phyloP scores from a whole-genome alignment of 2,113 vertebrate genomes.

The Cavia aperea region DNA sequence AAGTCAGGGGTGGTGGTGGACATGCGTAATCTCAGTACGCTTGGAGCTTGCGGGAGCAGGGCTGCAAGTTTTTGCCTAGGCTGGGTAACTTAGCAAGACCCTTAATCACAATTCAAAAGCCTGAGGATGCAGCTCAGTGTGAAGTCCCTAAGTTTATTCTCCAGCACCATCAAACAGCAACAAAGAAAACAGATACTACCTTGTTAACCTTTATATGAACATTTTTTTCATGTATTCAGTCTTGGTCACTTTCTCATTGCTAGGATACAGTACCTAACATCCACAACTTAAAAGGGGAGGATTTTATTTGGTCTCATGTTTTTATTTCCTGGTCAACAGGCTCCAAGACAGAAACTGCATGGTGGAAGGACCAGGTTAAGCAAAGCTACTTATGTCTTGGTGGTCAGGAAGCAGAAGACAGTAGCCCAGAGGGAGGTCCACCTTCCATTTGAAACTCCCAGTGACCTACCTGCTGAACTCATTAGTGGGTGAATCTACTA shows the following conservation, averaged over 20 bases:
- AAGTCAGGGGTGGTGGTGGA: neutral
- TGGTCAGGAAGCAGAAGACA: neutral
- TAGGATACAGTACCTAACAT: neutral
- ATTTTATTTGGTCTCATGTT: neutral
- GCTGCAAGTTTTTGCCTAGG: neutral
- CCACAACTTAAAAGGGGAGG: neutral
- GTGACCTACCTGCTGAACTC: neutral
- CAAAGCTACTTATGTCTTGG: neutral
- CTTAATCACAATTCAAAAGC: neutral
- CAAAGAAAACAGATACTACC: neutral
- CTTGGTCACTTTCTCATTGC: neutral
- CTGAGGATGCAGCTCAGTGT: neutral
- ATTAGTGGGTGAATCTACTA: neutral
- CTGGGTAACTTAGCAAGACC: neutral
- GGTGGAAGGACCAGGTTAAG: neutral
- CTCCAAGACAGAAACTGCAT: neutral
- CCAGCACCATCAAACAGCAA: neutral
- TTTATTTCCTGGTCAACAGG: neutral
- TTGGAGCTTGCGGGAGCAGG: neutral
- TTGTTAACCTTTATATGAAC: neutral
- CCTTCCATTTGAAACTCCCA: neutral
- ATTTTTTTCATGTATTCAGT: neutral
- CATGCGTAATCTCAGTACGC: neutral
- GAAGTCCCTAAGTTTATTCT: neutral
- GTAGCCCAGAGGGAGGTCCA: neutral